phyloP scores from a whole-genome alignment of 1,140 invertebrate species.

The Amyelois transitella region DNA sequence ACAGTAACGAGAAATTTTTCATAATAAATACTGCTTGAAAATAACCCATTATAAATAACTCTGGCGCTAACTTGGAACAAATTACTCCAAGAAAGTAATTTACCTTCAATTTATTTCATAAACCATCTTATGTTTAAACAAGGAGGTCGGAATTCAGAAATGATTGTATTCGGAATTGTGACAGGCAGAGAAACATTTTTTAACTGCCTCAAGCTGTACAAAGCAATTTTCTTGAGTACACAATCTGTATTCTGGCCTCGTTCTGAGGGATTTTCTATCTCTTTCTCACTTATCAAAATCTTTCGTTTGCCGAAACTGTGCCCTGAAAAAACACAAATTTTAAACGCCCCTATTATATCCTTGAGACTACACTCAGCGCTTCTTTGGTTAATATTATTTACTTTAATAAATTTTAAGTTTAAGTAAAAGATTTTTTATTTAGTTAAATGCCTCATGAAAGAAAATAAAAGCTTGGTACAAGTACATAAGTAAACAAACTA shows the following conservation, averaged over 20 bases:
- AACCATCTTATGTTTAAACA: not conserved
- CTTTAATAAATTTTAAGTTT: too few relatives aligned
- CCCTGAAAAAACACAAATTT: not conserved
- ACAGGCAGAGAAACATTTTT: conserved; percentile 55
- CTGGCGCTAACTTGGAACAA: not conserved
- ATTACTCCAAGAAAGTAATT: not conserved
- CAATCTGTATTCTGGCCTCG: conserved; percentile 38
- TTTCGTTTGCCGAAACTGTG: not conserved
- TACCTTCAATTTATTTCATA: not conserved
- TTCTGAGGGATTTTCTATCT: not conserved
- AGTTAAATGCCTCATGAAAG: too few relatives aligned
- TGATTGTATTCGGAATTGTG: conserved; percentile 5
- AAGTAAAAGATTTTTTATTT: too few relatives aligned
- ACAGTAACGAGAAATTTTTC: too few relatives aligned
- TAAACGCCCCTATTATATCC: not conserved
- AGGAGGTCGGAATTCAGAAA: not conserved
- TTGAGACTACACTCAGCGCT: too few relatives aligned
- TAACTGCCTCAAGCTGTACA: conserved; percentile 51
- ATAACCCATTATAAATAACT: not conserved
- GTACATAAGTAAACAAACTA: too few relatives aligned
- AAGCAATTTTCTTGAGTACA: conserved; percentile 66
- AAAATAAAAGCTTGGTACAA: too few relatives aligned
- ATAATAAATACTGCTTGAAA: too few relatives aligned
- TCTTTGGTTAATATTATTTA: too few relatives aligned
- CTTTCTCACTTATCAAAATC: not conserved